Conservation (phyloP, 2,888 invertebrate species). For the Xanthostigma xanthostigma region DNA sequence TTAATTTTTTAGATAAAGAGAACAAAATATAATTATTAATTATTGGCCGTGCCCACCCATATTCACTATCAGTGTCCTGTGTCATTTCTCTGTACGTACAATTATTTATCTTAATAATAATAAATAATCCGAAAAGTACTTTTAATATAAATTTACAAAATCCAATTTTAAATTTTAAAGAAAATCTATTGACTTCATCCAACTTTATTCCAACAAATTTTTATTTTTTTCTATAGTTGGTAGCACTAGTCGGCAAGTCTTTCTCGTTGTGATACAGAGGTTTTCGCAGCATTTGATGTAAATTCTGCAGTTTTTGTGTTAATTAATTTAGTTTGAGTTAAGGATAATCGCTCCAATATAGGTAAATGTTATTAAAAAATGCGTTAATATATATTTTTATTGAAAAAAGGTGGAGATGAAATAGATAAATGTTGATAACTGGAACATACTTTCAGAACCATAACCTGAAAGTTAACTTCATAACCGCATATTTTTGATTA, state of each 20-base stretch:
- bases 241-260: background rate
- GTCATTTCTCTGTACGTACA: no score
- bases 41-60: no score
- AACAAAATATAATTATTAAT: no score
- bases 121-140: no score
- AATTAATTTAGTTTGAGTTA: background rate
- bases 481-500: conserved; percentile 5
- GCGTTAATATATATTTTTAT: no score
- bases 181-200: background rate
- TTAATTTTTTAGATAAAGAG: no score
- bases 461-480: background rate
- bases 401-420: no score
- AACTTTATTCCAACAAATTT: background rate
- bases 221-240: background rate
- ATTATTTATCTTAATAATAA: no score
- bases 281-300: background rate
- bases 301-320: background rate
- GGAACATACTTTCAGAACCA: no score
- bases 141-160: no score
- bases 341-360: background rate
- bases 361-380: background rate
- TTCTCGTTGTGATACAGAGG: background rate
- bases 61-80: no score
- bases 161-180: background rate
- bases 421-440: no score